Evolutionary conservation across 2,888 invertebrate genomes (phyloP).

Genomic region (Orgyia antiqua): DNA sequence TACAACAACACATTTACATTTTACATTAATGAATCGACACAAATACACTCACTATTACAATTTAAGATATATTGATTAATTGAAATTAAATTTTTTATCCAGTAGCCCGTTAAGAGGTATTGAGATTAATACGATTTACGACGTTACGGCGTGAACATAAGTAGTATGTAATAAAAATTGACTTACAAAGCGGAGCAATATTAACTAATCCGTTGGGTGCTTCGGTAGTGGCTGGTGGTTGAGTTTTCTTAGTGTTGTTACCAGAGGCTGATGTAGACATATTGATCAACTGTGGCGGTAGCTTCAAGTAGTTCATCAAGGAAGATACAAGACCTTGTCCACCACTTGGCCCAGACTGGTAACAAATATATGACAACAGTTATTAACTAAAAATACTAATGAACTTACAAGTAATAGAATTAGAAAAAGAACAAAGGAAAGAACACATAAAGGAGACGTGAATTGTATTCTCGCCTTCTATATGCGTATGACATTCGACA

Average conservation of each 20-base stretch:
- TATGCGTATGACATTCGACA: too few species aligned
- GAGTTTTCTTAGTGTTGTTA: slow-evolving; percentile 47
- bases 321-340: slow-evolving; percentile 83
- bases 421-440: too few species aligned
- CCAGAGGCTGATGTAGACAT: slow-evolving; percentile 67
- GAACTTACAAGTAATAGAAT: too few species aligned
- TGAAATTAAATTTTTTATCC: too few species aligned
- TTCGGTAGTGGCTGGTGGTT: slow-evolving; percentile 76
- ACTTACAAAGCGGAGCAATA: slow-evolving; percentile 91
- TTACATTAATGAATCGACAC: not conserved
- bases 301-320: slow-evolving; percentile 80
- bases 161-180: too few species aligned
- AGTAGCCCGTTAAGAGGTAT: too few species aligned
- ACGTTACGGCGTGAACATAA: too few species aligned
- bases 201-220: slow-evolving; percentile 88
- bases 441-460: too few species aligned
- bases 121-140: too few species aligned
- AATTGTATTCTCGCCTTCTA: too few species aligned
- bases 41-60: not conserved
- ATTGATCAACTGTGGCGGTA: slow-evolving; percentile 69
- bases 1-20: slow-evolving; percentile 20
- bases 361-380: not conserved
- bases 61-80: too few species aligned
- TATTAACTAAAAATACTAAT: too few species aligned
- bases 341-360: slow-evolving; percentile 81